Base-by-base conservation (phyloP, 2,113 vertebrate species). In the Dipodomys merriami region DNA sequence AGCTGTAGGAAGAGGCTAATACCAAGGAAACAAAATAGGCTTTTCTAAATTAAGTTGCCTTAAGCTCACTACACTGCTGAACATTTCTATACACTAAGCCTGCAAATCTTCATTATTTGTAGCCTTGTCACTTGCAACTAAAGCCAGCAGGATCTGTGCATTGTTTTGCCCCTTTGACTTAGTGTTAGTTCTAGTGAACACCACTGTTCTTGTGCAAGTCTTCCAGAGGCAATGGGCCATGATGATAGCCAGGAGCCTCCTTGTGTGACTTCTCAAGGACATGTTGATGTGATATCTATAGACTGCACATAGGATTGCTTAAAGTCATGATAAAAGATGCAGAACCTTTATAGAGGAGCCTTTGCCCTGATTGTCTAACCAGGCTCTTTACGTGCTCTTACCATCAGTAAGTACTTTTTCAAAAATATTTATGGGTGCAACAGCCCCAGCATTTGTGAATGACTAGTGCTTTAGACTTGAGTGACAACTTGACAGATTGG, bases 341-440 rank as follows among this genome's bases (percentile, higher is more conserved):
- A 57, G 53, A 57, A 13, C 13, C 15, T 57, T 18, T 57, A 57
- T 57, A 13, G 53, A 18, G 53, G 49, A 53, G 53, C 53, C 53
- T 57, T 57, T 57, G 53, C 15, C 49, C 53, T 57, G 53, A 57
- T 18, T 3, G 53, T 13, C 15, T 16, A 57, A 13, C 53, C 53
- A 13, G 15, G 12, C 53, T 57, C 53, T 57, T 57, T 19, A 57
- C 4, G 12, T 57, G 53, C 53, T 92, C 93, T 79, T 44, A 76
- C 71, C 33, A 33, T 22, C 65, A 90, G 39, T 57, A 16, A 18
- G n/a, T 57, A 88, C 77, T 82, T 90, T 95, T 84, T 90, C n/a
- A 27, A 91, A 95, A 78, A 68, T 82, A 30, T 15, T 64, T 68
- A 79, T 8, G 19, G 27, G 30, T 73, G 27, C 83, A 76, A 73